Conservation (phyloP, 2,888 invertebrate genomes). For the Tetranychus truncatus region DNA sequence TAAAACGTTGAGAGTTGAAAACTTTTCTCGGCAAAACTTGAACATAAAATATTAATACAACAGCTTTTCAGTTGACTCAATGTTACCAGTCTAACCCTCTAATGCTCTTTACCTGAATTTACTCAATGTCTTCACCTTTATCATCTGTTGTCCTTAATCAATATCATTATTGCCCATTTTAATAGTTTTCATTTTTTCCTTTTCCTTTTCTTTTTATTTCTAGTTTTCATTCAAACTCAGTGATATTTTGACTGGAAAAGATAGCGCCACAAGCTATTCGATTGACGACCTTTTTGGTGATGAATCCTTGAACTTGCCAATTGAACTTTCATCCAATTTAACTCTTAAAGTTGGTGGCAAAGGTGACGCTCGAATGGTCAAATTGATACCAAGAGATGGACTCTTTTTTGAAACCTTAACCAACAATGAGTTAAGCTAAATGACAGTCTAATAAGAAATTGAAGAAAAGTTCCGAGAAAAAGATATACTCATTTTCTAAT, state of each 20-base stretch:
- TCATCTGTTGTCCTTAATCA: background rate
- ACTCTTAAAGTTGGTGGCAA: background rate
- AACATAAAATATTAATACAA: background rate
- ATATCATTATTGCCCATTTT: background rate
- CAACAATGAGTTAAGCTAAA: background rate
- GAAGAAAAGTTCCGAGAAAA: no score
- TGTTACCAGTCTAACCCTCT: no score
- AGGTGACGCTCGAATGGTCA: conserved; percentile 6
- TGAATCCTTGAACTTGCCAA: background rate
- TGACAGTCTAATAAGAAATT: no score
- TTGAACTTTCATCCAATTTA: background rate
- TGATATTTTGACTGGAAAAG: background rate
- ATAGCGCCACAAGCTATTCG: background rate
- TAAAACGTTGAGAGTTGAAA: no score
- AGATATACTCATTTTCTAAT: no score
- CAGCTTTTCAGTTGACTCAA: background rate
- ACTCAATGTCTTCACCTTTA: background rate
- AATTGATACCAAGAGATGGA: background rate
- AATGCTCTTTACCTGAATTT: no score
- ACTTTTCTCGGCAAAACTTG: background rate
- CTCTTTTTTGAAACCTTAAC: background rate
- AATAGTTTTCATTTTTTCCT: background rate
- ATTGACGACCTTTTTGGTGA: background rate
- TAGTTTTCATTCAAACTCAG: background rate
- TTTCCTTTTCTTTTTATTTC: background rate